phyloP scores from a whole-genome alignment of 2,113 vertebrate species.

The Phrynocephalus versicolor region DNA sequence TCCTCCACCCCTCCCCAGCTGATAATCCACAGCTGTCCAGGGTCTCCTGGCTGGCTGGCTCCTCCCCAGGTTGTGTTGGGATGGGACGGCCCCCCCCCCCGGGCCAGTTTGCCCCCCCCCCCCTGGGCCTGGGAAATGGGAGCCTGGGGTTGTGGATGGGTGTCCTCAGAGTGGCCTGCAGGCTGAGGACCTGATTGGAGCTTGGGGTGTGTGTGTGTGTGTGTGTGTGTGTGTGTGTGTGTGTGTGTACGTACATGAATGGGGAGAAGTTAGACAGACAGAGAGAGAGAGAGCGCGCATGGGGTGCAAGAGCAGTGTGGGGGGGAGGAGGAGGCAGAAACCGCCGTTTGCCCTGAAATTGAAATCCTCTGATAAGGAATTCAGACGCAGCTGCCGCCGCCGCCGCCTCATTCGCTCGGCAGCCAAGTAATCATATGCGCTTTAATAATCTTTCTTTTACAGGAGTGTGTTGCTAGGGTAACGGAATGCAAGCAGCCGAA shows the following conservation, averaged over 20 bases:
- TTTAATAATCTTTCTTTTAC: slow-evolving; percentile 89
- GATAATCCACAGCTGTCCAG: too few relatives aligned
- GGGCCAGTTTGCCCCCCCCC: neutral
- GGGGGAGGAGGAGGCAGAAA: neutral
- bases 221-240: too few relatives aligned
- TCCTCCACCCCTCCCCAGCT: too few relatives aligned
- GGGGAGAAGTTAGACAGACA: too few relatives aligned
- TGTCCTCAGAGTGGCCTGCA: neutral
- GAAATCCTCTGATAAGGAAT: slow-evolving; percentile 83
- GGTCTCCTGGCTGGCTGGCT: too few relatives aligned
- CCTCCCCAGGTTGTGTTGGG: too few relatives aligned
- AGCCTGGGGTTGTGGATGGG: neutral
- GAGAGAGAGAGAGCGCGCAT: too few relatives aligned
- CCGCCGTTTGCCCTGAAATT: slow-evolving; percentile 78
- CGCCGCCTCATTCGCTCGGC: slow-evolving; percentile 79
- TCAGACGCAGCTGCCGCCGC: slow-evolving; percentile 63
- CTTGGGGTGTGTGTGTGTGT: too few relatives aligned
- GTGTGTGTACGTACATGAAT: too few relatives aligned
- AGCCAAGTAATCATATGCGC: slow-evolving; percentile 84
- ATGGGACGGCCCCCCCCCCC: neutral
- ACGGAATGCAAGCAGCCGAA: slow-evolving; percentile 80
- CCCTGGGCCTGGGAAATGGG: neutral
- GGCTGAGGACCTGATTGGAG: too few relatives aligned
- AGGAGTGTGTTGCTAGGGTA: slow-evolving; percentile 82
- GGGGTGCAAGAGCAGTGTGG: too few relatives aligned